These are phyloP conservation scores for mouse (Mus musculus) DNA, from an alignment of 2,113 vertebrate species.

Conservation along the genomic window GRCm39 chr6:63315501-63316000, in stretches of 20 bases:
- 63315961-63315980: neutral
- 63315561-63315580: neutral
- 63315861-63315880: slow-evolving; percentile 2
- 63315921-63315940: neutral
- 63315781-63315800: slow-evolving; percentile 2
- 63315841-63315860: neutral
- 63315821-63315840: slow-evolving; percentile 2
- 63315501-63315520: neutral
- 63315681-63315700: neutral
- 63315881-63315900: neutral
- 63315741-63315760: neutral
- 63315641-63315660: neutral
- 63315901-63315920: neutral
- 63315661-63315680: neutral
- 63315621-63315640: neutral
- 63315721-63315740: neutral
- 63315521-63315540: no score
- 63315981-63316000: neutral
- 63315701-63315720: neutral
- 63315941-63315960: neutral
- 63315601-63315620: neutral
- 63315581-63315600: neutral
- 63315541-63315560: neutral
- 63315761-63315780: neutral
- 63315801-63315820: slow-evolving; percentile 4